Percentiles rank a stretch among this genome's conserved stretches.
Evolutionary conservation across 2,113 vertebrate species (phyloP).

Genomic region (Pagrus major): DNA sequence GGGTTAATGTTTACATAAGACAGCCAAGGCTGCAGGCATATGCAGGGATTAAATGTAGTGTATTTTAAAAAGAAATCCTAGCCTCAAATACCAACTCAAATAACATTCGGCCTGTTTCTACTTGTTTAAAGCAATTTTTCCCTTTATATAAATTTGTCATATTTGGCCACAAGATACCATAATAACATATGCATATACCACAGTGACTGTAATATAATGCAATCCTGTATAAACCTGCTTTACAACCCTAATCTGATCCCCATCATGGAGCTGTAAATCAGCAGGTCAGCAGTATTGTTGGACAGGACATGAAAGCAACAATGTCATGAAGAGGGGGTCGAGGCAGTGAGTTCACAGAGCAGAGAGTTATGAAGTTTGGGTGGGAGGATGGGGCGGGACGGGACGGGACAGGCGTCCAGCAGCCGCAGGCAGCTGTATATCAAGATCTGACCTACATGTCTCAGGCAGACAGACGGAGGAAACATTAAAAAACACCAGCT

Average conservation of each 20-base stretch:
- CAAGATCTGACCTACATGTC: constrained; percentile 33
- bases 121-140: no score
- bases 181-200: background rate
- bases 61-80: constrained; percentile 12
- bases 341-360: constrained; percentile 25
- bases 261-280: constrained; percentile 41
- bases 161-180: constrained; percentile 9
- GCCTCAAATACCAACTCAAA: constrained; percentile 1
- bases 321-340: background rate
- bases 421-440: constrained; percentile 35
- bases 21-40: background rate
- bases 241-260: constrained; percentile 1
- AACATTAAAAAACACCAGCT: constrained; percentile 21
- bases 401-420: no score
- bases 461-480: constrained; percentile 4
- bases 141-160: constrained; percentile 3
- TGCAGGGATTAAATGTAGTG: background rate
- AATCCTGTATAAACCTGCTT: background rate
- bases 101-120: background rate
- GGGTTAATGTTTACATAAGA: constrained; percentile 7
- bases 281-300: background rate
- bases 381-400: no score
- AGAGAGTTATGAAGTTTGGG: constrained; percentile 35
- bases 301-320: constrained; percentile 33
- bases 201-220: background rate